Conservation (phyloP, 2,113 vertebrate genomes). For the Rhodinocichla rosea region DNA sequence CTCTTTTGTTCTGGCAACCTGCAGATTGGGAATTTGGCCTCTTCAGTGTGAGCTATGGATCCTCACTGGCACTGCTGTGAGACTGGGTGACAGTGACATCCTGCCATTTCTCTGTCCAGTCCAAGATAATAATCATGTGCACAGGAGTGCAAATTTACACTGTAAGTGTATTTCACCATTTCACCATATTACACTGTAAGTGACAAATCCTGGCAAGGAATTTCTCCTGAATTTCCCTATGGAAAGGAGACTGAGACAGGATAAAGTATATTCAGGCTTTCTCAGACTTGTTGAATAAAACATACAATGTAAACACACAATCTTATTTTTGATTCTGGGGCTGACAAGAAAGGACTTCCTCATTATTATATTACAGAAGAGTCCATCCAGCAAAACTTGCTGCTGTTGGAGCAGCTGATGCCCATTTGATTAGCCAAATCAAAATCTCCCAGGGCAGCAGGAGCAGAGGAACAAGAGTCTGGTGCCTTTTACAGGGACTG, state of each 20-base stretch:
- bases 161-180: background rate
- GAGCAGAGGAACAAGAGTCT: background rate
- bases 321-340: background rate
- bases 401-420: background rate
- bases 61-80: background rate
- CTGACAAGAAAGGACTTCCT: background rate
- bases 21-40: background rate
- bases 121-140: background rate
- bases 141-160: background rate
- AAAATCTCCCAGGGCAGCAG: background rate
- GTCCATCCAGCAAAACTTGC: background rate
- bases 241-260: background rate
- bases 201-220: background rate
- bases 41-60: background rate
- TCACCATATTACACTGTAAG: background rate
- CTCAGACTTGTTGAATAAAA: background rate
- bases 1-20: background rate
- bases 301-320: accelerated
- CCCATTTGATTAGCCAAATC: background rate
- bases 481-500: background rate
- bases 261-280: background rate
- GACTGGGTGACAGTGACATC: background rate
- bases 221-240: background rate
- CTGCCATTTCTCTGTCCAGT: background rate
- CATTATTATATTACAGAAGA: background rate